Conservation (phyloP, 1,140 invertebrate species). For the Drosophila bocqueti region DNA sequence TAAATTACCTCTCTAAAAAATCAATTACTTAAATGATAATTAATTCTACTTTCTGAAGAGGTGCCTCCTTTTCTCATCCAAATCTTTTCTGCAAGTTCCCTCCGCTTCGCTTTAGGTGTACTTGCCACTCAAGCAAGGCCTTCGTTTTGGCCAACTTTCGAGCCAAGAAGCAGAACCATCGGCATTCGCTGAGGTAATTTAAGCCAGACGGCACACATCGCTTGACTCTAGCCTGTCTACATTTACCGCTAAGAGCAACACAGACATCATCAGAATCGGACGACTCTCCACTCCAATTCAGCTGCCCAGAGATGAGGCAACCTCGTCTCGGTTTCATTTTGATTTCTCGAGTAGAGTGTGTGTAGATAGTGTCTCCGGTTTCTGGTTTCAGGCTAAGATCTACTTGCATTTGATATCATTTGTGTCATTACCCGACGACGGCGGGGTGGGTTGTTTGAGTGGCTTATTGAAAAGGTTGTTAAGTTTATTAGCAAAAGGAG, state of each 20-base stretch:
- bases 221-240: constrained; percentile 41
- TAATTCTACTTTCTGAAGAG: background rate
- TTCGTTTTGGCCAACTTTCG: constrained; percentile 40
- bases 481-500: constrained; percentile 48
- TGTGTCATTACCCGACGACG: constrained; percentile 6
- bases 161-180: constrained; percentile 73
- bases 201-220: constrained; percentile 56
- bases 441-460: background rate
- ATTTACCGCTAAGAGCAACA: constrained; percentile 80
- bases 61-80: background rate
- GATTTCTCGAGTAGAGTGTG: constrained; percentile 33
- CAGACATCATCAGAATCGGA: constrained; percentile 62
- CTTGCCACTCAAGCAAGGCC: constrained; percentile 57
- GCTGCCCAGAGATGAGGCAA: constrained; percentile 35
- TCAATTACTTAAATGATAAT: background rate
- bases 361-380: constrained; percentile 50
- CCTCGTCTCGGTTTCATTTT: constrained; percentile 44
- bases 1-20: background rate
- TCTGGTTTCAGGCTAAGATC: constrained; percentile 49
- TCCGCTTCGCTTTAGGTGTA: background rate
- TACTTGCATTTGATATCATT: constrained; percentile 37
- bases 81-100: background rate
- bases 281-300: constrained; percentile 44
- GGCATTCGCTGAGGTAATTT: constrained; percentile 65
- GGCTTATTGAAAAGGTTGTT: constrained; percentile 27